These are phyloP conservation scores for Monarcha castaneiventris DNA, from an alignment of 2,113 vertebrate species.

Conservation along the genomic window DNA sequence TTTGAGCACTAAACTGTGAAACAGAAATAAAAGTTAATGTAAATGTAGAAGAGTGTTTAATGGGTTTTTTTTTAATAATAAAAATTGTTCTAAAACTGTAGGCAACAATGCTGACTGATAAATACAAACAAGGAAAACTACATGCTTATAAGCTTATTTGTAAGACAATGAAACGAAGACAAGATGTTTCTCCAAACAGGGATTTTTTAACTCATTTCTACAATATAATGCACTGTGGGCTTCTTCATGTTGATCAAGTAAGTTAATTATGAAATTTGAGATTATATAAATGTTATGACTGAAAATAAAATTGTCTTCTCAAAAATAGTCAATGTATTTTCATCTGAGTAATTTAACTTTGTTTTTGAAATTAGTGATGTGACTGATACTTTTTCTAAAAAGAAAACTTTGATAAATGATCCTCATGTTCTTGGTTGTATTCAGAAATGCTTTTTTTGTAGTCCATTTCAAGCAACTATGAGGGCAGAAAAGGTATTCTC, in stretches of 20 bases:
- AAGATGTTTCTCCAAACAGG: conserved; percentile 95
- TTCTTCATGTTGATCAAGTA: conserved; percentile 97
- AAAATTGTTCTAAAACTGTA: conserved; percentile 64
- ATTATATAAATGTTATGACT: neutral
- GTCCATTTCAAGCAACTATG: neutral
- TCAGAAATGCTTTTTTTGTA: neutral
- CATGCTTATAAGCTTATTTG: conserved; percentile 98
- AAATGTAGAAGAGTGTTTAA: neutral
- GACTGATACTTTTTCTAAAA: neutral
- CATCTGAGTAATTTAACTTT: neutral
- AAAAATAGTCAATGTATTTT: neutral
- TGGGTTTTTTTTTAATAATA: neutral
- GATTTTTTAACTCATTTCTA: conserved; percentile 99
- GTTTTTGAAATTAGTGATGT: neutral
- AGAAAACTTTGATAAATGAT: neutral
- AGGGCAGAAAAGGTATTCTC: neutral
- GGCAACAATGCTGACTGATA: conserved; percentile 97
- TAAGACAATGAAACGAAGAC: conserved; percentile 98
- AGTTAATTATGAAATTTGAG: neutral
- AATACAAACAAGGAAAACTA: conserved; percentile 97
- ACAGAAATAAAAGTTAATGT: neutral
- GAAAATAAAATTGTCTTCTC: neutral
- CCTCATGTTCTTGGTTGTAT: neutral
- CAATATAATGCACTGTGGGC: conserved; percentile 98
- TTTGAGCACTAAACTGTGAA: neutral